Evolutionary conservation across 2,797 vertebrate species (phyloP), one percentile per base, ranked within the genome.

Genomic region (Anabacerthia variegaticeps): DNA sequence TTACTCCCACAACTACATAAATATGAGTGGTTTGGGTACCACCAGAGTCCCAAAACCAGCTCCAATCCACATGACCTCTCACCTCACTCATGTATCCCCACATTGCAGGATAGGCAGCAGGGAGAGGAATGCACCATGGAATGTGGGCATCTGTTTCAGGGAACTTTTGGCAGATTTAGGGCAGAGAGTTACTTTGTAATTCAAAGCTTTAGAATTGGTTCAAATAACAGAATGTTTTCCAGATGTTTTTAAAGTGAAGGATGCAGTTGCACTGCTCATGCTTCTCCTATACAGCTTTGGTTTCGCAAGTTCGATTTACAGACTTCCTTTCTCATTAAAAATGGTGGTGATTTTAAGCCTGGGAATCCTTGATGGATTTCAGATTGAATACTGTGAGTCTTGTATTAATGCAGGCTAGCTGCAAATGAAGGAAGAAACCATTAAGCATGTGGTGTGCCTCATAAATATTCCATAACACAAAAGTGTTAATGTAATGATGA

Each of bases 391-490:
- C 48, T 28, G 30, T 46, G 81, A 84, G 76, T 43, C 93, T 94
- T 49, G 55, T 86, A 80, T 88, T 92, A 88, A 91, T 88, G 89
- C 36, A 62, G 55, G 39, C 76, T 91, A 88, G 48, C 83, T 93
- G 82, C 71, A 84, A 86, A 93, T 71, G 46, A 79, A 85, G 81
- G 76, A 95, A 63, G 73, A 95, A 96, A 95, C 91, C 88, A 95
- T 96, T 94, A 92, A 84, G 83, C 46, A 14, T 76, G 86, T 56
- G 83, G 74, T 51, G 41, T 43, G 67, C 83, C 63, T 92, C 93
- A 96, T 96, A 94, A 97, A 92, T 97, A 92, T 95, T 91, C 96
- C 63, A 82, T 85, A 94, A 66, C 37, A 46, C 32, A 61, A 1
- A 91, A 92, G 79, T 76, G 82, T 90, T 88, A 92, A 66, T 89